These are phyloP conservation scores for Poecilus cupreus DNA, from an alignment of 2,888 invertebrate genomes.

Conservation along the genomic window DNA sequence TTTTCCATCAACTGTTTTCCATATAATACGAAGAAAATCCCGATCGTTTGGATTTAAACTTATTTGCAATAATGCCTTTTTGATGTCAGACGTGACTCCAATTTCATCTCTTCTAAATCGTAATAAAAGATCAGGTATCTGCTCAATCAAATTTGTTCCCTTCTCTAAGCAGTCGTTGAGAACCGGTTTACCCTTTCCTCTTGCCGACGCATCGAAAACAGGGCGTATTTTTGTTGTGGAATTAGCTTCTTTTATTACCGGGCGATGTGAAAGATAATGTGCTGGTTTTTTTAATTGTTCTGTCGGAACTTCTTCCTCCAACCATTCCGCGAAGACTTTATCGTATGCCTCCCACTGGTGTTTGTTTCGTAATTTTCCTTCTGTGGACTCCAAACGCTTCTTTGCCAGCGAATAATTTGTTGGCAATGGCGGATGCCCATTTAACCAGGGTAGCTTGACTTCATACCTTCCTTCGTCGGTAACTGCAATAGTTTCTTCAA, in stretches of 20 bases:
- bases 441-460: slow-evolving; percentile 66
- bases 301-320: slow-evolving; percentile 52
- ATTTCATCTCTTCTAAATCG: slow-evolving; percentile 61
- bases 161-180: background rate
- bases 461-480: too few species aligned
- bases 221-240: slow-evolving; percentile 65
- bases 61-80: slow-evolving; percentile 65
- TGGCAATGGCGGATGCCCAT: slow-evolving; percentile 65
- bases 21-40: slow-evolving; percentile 65
- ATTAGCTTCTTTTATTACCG: slow-evolving; percentile 63
- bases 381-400: slow-evolving; percentile 63
- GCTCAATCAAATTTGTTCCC: background rate
- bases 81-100: slow-evolving; percentile 64
- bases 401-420: too few species aligned
- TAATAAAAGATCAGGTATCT: slow-evolving; percentile 39
- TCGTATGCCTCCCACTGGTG: slow-evolving; percentile 62
- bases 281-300: background rate
- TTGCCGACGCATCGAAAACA: slow-evolving; percentile 65
- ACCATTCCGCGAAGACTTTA: slow-evolving; percentile 65
- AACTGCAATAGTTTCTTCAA: slow-evolving; percentile 64
- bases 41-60: slow-evolving; percentile 62
- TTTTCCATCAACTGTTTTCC: slow-evolving; percentile 29
- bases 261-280: slow-evolving; percentile 64
- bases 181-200: slow-evolving; percentile 55
- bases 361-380: slow-evolving; percentile 62